Base-by-base conservation (phyloP, 2,888 invertebrate genomes). In the Oligia fasciuncula region DNA sequence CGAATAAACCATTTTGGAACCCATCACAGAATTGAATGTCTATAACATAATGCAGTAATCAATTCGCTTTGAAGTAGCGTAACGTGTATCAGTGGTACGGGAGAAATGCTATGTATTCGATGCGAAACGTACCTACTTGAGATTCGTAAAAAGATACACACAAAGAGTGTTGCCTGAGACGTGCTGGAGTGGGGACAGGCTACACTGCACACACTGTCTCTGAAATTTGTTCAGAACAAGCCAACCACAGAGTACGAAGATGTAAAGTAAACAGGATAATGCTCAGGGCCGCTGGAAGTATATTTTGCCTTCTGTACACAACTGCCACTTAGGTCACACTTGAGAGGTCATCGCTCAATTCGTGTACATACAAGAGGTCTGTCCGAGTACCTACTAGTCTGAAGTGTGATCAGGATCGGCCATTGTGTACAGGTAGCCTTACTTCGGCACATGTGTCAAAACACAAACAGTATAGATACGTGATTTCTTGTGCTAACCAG, bases 1-100 rank as follows among this genome's bases (percentile, higher is more conserved):
- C 79, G 69, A 77, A 87, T 88, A 87, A 84, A 88, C 85, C 80
- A 77, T 77, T 85, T 80, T 70, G 76, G 68, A 85, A 70, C 68
- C 79, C 73, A 85, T 84, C 79, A 85, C 54, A 51, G 66, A 76
- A 86, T 80, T 71, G 79, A 82, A 80, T 71, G 49, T 63, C 63
- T 68, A 76, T 40, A 40, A 40, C 57, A 62, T 78, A 80, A 83
- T 71, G 83, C 73, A 75, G 77, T 78, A 66, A 85, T 87, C 29
- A 75, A 84, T 84, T 78, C 66, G 54, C 72, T 80, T 86, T 74
- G 83, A 85, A 70, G 67, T 54, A 60, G 49, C 13, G 60, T 51
- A 51, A 43, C 49, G 13, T 70, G 62, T 60, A n/a, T 60, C 1
- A 62, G 29, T 65, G 19, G n/a, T 73, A 57, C 57, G 35, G 57